Conservation (phyloP, 2,113 vertebrate species). For the Melanerpes formicivorus region DNA sequence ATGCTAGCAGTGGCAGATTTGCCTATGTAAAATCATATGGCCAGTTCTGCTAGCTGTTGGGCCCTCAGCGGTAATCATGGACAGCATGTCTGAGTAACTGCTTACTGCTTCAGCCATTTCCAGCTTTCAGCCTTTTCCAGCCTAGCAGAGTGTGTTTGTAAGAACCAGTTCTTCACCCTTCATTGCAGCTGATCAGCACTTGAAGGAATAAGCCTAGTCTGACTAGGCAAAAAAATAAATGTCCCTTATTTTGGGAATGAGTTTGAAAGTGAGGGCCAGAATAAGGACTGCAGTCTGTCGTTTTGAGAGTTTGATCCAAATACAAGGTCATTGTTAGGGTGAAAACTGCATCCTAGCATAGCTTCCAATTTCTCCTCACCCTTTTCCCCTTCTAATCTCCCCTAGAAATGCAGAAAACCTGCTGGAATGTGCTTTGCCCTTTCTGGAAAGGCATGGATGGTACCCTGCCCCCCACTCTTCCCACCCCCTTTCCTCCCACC, state of each 20-base stretch:
- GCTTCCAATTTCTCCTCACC: neutral
- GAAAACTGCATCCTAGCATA: neutral
- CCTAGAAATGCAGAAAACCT: conserved; percentile 17
- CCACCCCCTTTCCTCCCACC: neutral
- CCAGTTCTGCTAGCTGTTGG: neutral
- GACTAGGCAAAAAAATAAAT: neutral
- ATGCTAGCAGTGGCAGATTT: neutral
- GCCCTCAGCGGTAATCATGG: neutral
- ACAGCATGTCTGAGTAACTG: neutral
- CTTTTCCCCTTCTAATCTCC: neutral
- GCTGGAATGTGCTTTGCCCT: conserved; percentile 68
- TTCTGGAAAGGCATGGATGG: conserved; percentile 72
- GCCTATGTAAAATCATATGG: neutral
- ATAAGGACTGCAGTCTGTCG: neutral
- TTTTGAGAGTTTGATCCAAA: neutral
- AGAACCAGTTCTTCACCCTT: neutral
- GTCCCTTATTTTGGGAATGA: neutral
- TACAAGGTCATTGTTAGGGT: neutral
- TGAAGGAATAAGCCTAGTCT: neutral
- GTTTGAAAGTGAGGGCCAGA: neutral
- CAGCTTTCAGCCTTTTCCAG: neutral
- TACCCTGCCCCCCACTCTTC: neutral
- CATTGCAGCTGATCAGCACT: neutral
- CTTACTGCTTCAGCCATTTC: neutral
- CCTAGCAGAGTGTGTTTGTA: neutral